A percentile compares a stretch with the other conserved stretches of the same genome.
phyloP scores from a whole-genome alignment of 2,113 vertebrate species.

The Proterorhinus semilunaris region DNA sequence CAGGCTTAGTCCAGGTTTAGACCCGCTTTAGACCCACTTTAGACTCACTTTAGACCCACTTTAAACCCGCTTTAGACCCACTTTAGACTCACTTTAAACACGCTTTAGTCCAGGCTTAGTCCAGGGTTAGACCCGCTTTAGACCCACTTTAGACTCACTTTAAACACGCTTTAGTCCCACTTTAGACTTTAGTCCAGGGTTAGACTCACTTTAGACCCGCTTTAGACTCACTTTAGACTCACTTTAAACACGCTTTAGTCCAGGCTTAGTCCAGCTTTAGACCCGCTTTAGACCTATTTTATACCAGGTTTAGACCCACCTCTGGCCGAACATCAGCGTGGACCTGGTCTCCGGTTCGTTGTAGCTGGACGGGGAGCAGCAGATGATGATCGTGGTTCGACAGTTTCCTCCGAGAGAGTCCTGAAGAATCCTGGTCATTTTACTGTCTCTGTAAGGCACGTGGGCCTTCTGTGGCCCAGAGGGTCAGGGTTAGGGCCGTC shows the following conservation, averaged over 20 bases:
- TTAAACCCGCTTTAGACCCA: constrained; percentile 49
- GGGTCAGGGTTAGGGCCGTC: no score
- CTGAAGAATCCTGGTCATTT: constrained; percentile 98
- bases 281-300: background rate
- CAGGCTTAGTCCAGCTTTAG: background rate
- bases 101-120: background rate
- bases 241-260: background rate
- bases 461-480: constrained; percentile 84
- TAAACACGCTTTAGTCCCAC: no score
- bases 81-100: background rate
- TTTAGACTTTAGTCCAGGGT: no score
- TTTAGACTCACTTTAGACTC: background rate
- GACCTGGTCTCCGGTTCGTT: constrained; percentile 97
- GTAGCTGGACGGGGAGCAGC: constrained; percentile 93
- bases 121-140: background rate
- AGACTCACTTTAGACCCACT: background rate
- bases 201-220: constrained; percentile 66
- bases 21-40: no score
- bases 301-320: constrained; percentile 67
- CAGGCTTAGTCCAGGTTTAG: background rate
- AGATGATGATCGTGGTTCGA: constrained; percentile 95
- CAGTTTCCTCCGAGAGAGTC: constrained; percentile 97
- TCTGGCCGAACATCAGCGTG: constrained; percentile 95
- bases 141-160: no score
- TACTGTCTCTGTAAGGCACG: constrained; percentile 96